Evolutionary conservation across 2,797 vertebrate species (phyloP).

Genomic region (Acridotheres tristis): DNA sequence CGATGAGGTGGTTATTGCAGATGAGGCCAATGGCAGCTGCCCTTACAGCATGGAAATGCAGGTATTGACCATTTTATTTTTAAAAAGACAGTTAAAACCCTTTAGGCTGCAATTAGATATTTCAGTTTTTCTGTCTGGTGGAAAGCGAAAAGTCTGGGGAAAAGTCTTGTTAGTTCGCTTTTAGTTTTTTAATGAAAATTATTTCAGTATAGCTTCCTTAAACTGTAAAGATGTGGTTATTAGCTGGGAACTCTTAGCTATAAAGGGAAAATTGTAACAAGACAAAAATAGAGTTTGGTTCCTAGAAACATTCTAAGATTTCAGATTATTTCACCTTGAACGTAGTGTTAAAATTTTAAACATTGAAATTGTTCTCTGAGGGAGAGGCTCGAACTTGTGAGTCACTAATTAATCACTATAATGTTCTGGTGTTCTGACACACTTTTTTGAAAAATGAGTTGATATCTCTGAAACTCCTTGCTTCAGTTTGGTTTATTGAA

Average conservation of each 20-base stretch:
- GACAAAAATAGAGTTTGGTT: neutral
- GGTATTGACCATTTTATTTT: neutral
- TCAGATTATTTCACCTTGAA: neutral
- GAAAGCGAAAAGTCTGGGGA: neutral
- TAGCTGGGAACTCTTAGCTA: neutral
- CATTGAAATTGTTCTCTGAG: neutral
- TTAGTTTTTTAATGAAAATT: neutral
- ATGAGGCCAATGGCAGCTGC: neutral
- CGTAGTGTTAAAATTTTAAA: neutral
- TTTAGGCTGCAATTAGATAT: neutral
- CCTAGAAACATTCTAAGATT: neutral
- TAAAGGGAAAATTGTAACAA: neutral
- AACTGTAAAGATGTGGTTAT: neutral
- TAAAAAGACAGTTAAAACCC: neutral
- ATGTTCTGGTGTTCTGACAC: neutral
- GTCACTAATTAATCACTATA: neutral
- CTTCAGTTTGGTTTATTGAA: neutral
- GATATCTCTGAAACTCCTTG: neutral
- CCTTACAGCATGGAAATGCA: neutral
- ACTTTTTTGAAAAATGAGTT: neutral
- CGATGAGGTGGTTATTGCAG: fast-evolving
- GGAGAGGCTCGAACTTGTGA: neutral
- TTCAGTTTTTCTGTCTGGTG: neutral
- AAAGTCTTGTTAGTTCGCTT: neutral
- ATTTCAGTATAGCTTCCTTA: neutral